Percentiles rank a stretch among this genome's conserved stretches.
Evolutionary conservation across 2,888 invertebrate species (phyloP).

Genomic region (Choristoneura rosaceana): DNA sequence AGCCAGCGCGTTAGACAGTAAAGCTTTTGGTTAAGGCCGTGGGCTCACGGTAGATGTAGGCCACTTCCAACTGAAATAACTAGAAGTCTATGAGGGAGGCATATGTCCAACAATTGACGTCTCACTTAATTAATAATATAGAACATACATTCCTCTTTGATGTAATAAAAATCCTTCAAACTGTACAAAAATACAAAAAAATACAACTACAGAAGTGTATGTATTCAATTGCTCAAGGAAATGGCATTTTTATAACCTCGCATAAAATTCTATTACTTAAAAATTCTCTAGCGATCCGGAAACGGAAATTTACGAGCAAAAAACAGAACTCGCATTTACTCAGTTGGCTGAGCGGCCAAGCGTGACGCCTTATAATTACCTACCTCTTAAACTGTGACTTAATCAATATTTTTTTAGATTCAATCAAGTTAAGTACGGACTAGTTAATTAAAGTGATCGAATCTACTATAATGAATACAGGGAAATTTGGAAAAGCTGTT

Average conservation of each 20-base stretch:
- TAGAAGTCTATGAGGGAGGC: no score
- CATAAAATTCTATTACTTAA: neutral
- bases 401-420: constrained; percentile 26
- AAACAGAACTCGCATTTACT: constrained; percentile 3
- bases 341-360: constrained; percentile 5
- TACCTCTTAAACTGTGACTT: constrained; percentile 13
- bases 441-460: neutral
- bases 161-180: no score
- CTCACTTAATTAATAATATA: no score
- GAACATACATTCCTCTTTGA: no score
- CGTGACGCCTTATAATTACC: constrained; percentile 5
- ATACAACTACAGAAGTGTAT: no score
- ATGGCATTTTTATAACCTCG: constrained; percentile 1
- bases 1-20: no score
- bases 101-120: no score
- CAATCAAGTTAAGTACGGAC: constrained; percentile 4
- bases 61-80: no score
- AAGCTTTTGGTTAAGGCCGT: no score
- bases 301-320: constrained; percentile 21
- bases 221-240: neutral
- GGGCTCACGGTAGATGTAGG: no score
- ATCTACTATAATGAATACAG: no score
- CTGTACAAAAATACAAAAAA: no score
- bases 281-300: constrained; percentile 5
- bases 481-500: neutral